These are phyloP conservation scores for Mimumesa dahlbomi DNA, from an alignment of 2,888 invertebrate species.

Conservation along the genomic window DNA sequence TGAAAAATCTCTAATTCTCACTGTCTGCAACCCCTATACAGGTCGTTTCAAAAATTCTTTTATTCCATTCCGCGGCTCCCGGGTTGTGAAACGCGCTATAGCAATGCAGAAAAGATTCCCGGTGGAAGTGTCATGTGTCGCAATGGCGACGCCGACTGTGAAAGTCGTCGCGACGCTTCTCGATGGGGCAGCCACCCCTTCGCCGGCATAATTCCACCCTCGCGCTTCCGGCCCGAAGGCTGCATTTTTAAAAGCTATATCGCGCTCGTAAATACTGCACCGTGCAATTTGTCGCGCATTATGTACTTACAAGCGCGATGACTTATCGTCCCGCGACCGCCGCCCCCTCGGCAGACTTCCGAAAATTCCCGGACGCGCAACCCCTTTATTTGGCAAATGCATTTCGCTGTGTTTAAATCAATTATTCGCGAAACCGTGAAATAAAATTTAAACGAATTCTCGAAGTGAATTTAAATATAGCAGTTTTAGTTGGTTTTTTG, in stretches of 20 bases:
- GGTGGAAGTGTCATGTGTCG: slow-evolving; percentile 34
- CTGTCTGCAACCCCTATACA: too few relatives aligned
- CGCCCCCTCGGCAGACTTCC: neutral
- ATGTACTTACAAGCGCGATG: slow-evolving; percentile 12
- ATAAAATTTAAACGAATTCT: too few relatives aligned
- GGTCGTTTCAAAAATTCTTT: too few relatives aligned
- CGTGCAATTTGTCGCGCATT: slow-evolving; percentile 42
- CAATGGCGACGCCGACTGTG: slow-evolving; percentile 8
- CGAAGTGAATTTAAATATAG: too few relatives aligned
- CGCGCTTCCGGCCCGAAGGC: slow-evolving; percentile 13
- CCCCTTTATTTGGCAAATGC: neutral
- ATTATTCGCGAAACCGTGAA: too few relatives aligned
- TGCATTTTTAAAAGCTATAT: slow-evolving; percentile 45
- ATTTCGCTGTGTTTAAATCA: too few relatives aligned
- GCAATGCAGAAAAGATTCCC: slow-evolving; percentile 22
- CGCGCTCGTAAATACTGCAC: slow-evolving; percentile 8
- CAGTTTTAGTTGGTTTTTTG: too few relatives aligned
- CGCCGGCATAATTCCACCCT: slow-evolving; percentile 40
- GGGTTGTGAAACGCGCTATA: too few relatives aligned
- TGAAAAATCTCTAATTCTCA: too few relatives aligned
- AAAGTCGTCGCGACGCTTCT: slow-evolving; percentile 15
- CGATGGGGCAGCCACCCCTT: slow-evolving; percentile 9
- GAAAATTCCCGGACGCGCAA: slow-evolving; percentile 3
- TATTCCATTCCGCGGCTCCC: too few relatives aligned
- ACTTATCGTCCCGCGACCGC: slow-evolving; percentile 11